Evolutionary conservation across 2,113 vertebrate species (phyloP).

Genomic region (Mandrillus leucophaeus): DNA sequence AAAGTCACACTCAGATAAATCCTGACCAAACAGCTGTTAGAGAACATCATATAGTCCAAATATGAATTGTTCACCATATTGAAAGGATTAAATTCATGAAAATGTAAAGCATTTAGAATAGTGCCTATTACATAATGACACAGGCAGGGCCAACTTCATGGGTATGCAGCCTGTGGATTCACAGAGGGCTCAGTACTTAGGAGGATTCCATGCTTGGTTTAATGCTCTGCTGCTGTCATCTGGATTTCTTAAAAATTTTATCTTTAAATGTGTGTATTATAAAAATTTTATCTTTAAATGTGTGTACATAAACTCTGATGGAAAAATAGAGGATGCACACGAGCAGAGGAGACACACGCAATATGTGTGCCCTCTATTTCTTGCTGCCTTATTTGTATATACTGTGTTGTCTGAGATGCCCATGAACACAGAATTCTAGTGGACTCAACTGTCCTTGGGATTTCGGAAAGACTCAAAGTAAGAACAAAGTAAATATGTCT

Average conservation of each 20-base stretch:
- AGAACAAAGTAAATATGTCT: neutral
- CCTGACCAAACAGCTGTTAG: neutral
- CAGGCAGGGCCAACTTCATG: neutral
- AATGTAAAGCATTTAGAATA: neutral
- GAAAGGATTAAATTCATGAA: neutral
- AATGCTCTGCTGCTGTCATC: neutral
- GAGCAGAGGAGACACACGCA: neutral
- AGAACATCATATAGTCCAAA: neutral
- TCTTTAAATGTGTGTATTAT: neutral
- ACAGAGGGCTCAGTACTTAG: neutral
- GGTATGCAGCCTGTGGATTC: neutral
- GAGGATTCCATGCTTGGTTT: neutral
- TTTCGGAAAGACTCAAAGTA: neutral
- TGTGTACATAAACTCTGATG: neutral
- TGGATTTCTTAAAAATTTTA: neutral
- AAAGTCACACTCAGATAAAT: neutral
- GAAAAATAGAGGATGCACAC: neutral
- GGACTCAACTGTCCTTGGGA: neutral
- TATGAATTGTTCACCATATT: neutral
- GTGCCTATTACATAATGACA: neutral
- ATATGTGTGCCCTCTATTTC: neutral
- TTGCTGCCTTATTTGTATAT: neutral
- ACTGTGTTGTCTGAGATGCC: too few species aligned
- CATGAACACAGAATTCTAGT: neutral
- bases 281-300: neutral